Conservation (phyloP, 2,797 vertebrate species). For the Emydoidea blandingii region DNA sequence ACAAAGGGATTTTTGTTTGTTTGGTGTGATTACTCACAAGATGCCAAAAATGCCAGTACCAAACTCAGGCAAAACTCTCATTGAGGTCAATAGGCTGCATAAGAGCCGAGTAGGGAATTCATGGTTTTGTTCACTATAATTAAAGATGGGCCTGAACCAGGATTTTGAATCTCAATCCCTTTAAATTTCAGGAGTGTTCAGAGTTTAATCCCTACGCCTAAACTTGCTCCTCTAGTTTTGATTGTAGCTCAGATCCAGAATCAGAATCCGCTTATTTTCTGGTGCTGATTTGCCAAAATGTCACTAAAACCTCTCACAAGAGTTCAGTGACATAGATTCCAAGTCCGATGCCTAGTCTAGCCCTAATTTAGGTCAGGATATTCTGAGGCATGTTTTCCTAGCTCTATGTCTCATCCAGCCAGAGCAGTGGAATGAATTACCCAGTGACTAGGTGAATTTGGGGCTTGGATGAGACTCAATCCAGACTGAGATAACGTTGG, state of each 20-base stretch:
- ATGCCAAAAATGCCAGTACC: background rate
- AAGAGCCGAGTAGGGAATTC: background rate
- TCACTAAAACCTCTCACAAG: no score
- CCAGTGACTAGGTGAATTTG: background rate
- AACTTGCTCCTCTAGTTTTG: background rate
- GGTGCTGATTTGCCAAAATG: no score
- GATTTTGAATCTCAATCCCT: background rate
- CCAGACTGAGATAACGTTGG: background rate
- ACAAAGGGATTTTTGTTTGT: background rate
- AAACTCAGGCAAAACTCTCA: background rate
- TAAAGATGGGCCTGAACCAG: background rate
- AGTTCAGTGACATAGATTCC: no score
- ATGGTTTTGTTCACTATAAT: background rate
- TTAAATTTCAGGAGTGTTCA: background rate
- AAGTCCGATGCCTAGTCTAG: no score
- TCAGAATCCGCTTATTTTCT: background rate
- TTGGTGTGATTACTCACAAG: constrained; percentile 14
- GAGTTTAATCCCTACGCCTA: background rate
- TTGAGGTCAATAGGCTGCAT: background rate
- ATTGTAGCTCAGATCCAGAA: background rate
- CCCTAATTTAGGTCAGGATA: no score
- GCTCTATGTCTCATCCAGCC: no score
- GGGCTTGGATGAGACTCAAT: background rate
- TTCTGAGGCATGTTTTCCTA: no score
- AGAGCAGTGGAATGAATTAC: no score